Percentiles rank a stretch among this genome's conserved stretches.
These are phyloP conservation scores for Sandelia bainsii DNA, from an alignment of 2,797 vertebrate species.

Conservation along the genomic window DNA sequence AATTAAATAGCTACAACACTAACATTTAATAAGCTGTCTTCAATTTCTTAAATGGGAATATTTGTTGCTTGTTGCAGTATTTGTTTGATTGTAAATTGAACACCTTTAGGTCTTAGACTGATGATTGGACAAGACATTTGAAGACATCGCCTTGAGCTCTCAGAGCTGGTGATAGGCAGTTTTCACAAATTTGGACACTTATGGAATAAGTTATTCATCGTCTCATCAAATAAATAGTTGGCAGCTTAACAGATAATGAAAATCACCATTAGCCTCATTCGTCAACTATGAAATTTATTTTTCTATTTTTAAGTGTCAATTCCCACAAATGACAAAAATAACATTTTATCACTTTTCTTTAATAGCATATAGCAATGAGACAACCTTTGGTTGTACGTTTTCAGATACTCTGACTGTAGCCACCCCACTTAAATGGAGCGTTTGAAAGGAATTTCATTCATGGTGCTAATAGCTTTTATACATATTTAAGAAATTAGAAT, in stretches of 20 bases:
- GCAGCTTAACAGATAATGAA: not conserved
- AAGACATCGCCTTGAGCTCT: not conserved
- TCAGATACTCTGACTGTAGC: not conserved
- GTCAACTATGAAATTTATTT: too few relatives aligned
- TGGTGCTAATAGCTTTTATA: not conserved
- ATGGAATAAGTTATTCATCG: not conserved
- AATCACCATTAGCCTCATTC: too few relatives aligned
- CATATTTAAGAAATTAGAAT: not conserved
- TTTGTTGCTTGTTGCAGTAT: not conserved
- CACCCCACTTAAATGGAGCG: not conserved
- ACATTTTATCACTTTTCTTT: too few relatives aligned
- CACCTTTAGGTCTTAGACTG: not conserved
- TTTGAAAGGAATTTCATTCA: slow-evolving; percentile 3
- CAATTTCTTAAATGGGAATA: not conserved
- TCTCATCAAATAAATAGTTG: not conserved
- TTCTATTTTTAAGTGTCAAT: too few relatives aligned
- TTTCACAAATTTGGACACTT: not conserved
- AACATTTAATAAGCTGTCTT: not conserved
- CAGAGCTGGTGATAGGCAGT: not conserved
- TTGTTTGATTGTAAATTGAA: slow-evolving; percentile 1
- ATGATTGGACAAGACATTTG: not conserved
- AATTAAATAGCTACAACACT: too few relatives aligned
- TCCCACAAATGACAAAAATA: too few relatives aligned
- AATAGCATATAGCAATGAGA: too few relatives aligned
- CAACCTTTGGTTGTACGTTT: not conserved